Base-by-base conservation (phyloP, 1,140 invertebrate species). In the Neodiprion pinetum region DNA sequence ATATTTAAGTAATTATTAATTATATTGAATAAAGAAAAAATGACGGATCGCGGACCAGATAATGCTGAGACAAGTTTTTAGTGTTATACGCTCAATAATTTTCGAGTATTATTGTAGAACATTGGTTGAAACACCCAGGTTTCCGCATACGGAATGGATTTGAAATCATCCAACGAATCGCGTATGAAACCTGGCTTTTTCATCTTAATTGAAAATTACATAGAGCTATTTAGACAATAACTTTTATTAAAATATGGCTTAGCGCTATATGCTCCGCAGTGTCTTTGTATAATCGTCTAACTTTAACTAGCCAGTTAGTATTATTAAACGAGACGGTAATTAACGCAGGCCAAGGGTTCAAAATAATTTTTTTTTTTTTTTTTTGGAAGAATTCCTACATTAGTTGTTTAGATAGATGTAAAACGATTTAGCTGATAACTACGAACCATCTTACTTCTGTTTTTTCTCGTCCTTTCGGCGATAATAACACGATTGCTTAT, bases 1-100 rank as follows among this genome's bases (percentile, higher is more conserved):
- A 71, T 48, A 49, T 50, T 71, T 48, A 71, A 71, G 70, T 71
- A 71, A 71, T 48, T 17, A 71, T 47, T 40, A 71, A 71, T 12
- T 71, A 14, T 61, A 61, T 61, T 61, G 53, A 61, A 17, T 61
- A 9, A 17, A 61, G 53, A 8, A 61, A 61, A 61, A 61, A 12
- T 61, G 53, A 61, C 53, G 53, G 53, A 61, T 61, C 53, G n/a
- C 53, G 11, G 53, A 12, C 53, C 53, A 61, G n/a, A 61, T 61
- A 17, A 61, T 61, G 53, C 53, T 61, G 53, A 61, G 53, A 61
- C 53, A 61, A 12, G 53, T 61, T 61, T 9, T 5, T 61, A 40
- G 11, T 61, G 11, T 61, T 61, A n/a, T 61, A 40, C 1, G 11
- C n/a, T 61, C n/a, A 61, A 40, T 17, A 12, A 14, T 61, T 61